Conservation (phyloP, 2,888 invertebrate genomes). For the Drosophila multiciliata region DNA sequence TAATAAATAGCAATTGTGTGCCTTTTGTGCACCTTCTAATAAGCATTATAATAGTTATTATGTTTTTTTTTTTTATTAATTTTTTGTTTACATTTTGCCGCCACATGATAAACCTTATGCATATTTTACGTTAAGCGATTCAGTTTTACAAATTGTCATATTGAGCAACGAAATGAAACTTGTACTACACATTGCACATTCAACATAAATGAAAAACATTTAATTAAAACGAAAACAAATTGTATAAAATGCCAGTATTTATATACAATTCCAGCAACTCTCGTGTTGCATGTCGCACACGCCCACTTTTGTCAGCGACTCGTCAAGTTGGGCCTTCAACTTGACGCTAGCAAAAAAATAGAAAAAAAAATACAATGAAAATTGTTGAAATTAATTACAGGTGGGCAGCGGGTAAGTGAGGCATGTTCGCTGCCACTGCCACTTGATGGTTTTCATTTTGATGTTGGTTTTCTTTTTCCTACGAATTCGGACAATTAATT, state of each 20-base stretch:
- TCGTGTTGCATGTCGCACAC: conserved; percentile 51
- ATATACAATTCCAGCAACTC: conserved; percentile 32
- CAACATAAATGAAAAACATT: conserved; percentile 5
- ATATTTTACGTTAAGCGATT: conserved; percentile 38
- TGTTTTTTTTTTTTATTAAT: conserved; percentile 15
- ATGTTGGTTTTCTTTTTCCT: neutral
- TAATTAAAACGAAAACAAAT: conserved; percentile 19
- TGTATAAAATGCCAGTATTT: conserved; percentile 14
- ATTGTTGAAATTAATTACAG: conserved; percentile 55
- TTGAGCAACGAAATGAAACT: conserved; percentile 59
- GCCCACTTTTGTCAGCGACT: conserved; percentile 51
- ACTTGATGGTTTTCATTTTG: conserved; percentile 18
- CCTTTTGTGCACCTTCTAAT: conserved; percentile 43
- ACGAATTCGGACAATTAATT: conserved; percentile 38
- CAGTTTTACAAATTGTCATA: conserved; percentile 28
- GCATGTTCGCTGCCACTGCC: conserved; percentile 25
- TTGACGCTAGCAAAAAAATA: conserved; percentile 13
- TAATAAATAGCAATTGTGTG: conserved; percentile 64
- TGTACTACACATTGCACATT: conserved; percentile 14
- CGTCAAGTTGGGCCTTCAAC: conserved; percentile 52
- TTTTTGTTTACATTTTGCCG: neutral
- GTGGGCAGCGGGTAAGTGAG: conserved; percentile 30
- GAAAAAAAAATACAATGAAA: conserved; percentile 16
- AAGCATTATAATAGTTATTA: conserved; percentile 28
- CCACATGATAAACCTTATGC: conserved; percentile 16